These are phyloP conservation scores for Aproaerema taeniolella DNA, from an alignment of 2,888 invertebrate species.

Conservation along the genomic window DNA sequence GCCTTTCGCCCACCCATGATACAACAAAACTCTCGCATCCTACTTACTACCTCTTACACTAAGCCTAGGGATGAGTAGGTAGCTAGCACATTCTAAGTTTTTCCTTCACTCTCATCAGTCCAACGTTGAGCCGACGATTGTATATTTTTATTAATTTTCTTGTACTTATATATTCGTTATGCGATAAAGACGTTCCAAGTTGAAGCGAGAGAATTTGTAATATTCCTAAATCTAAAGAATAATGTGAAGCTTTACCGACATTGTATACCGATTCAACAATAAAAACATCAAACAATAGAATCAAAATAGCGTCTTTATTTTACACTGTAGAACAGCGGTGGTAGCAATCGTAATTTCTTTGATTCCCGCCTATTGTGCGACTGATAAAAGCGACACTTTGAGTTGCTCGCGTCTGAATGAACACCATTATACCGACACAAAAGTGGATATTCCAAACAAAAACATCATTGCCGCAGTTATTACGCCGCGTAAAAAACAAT, in stretches of 20 bases:
- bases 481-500: slow-evolving; percentile 58
- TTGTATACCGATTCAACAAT: slow-evolving; percentile 15
- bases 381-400: slow-evolving; percentile 74
- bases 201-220: slow-evolving; percentile 1
- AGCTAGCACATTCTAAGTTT: too few relatives aligned
- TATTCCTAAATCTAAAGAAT: neutral
- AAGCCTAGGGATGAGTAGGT: too few relatives aligned
- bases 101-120: too few relatives aligned
- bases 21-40: too few relatives aligned
- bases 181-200: neutral
- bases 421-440: slow-evolving; percentile 71
- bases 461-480: slow-evolving; percentile 58
- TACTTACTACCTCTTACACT: too few relatives aligned
- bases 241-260: neutral
- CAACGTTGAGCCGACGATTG: too few relatives aligned
- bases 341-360: slow-evolving; percentile 70
- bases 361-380: slow-evolving; percentile 67
- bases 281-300: slow-evolving; percentile 38
- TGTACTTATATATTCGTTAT: too few relatives aligned
- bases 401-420: slow-evolving; percentile 64
- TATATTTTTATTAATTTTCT: too few relatives aligned
- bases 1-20: too few relatives aligned
- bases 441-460: slow-evolving; percentile 70
- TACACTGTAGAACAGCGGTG: slow-evolving; percentile 61
- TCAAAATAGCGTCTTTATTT: slow-evolving; percentile 42